These are phyloP conservation scores for Anolis sagrei DNA, from an alignment of 2,113 vertebrate species.

Conservation along the genomic window DNA sequence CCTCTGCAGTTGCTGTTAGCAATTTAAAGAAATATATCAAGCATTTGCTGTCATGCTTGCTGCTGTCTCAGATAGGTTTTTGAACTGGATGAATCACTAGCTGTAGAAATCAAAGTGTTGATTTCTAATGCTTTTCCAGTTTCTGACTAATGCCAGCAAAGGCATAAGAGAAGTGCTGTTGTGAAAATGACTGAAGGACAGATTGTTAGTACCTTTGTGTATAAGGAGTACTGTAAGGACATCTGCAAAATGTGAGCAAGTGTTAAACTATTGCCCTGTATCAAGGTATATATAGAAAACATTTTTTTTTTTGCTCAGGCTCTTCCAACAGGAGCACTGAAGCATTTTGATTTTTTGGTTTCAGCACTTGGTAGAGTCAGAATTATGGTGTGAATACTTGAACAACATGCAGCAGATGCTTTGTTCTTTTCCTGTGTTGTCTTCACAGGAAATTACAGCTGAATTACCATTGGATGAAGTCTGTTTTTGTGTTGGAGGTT, in stretches of 20 bases:
- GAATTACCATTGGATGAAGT: accelerated
- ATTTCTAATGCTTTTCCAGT: background rate
- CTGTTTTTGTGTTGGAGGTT: background rate
- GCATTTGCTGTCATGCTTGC: constrained; percentile 5
- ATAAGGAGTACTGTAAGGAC: background rate
- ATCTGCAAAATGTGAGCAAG: background rate
- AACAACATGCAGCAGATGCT: background rate
- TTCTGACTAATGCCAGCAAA: constrained; percentile 19
- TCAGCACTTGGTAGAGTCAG: background rate
- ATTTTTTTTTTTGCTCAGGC: background rate
- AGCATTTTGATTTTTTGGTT: constrained; percentile 8
- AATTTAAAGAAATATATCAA: background rate
- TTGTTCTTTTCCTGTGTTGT: background rate
- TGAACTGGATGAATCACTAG: constrained; percentile 18
- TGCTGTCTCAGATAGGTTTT: constrained; percentile 7
- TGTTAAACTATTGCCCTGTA: background rate
- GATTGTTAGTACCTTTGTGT: background rate
- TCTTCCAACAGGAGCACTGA: background rate
- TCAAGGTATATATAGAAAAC: background rate
- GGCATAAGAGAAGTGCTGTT: constrained; percentile 7
- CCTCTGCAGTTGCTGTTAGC: background rate
- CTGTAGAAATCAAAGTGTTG: constrained; percentile 26
- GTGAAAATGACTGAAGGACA: constrained; percentile 4
- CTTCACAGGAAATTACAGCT: background rate
- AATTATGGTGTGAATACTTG: background rate